Percentiles rank a stretch among this genome's conserved stretches.
Conservation (phyloP, 2,888 invertebrate genomes). For the Sicus ferrugineus region DNA sequence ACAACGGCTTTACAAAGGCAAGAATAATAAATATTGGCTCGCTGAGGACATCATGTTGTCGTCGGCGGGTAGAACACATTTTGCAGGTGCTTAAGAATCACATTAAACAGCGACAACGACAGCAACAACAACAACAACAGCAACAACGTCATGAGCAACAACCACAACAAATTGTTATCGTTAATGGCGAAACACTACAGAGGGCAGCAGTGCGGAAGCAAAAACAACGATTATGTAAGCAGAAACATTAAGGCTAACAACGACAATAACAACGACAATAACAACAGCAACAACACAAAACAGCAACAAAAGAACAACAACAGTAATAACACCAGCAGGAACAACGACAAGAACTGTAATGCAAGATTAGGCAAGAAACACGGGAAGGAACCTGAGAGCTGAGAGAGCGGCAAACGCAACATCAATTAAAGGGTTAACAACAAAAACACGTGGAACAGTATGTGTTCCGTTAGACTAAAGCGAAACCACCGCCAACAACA, state of each 20-base stretch:
- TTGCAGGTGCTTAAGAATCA: slow-evolving; percentile 28
- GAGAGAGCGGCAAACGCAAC: neutral
- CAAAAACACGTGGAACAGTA: neutral
- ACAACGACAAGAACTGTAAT: neutral
- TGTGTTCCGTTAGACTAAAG: neutral
- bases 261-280: slow-evolving; percentile 3
- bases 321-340: neutral
- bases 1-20: neutral
- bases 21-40: neutral
- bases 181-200: too few species aligned
- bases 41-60: neutral
- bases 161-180: neutral
- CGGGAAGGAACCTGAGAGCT: neutral
- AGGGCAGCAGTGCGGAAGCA: neutral
- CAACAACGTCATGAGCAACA: neutral
- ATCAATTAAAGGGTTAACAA: neutral
- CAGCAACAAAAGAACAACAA: neutral
- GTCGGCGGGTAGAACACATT: slow-evolving; percentile 11
- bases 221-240: neutral
- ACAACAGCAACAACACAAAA: neutral
- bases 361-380: too few species aligned
- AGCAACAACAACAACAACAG: neutral
- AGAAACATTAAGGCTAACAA: neutral
- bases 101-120: slow-evolving; percentile 13
- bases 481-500: neutral